These are phyloP conservation scores for Hemiprocne comata DNA, from an alignment of 2,113 vertebrate species.

Conservation along the genomic window DNA sequence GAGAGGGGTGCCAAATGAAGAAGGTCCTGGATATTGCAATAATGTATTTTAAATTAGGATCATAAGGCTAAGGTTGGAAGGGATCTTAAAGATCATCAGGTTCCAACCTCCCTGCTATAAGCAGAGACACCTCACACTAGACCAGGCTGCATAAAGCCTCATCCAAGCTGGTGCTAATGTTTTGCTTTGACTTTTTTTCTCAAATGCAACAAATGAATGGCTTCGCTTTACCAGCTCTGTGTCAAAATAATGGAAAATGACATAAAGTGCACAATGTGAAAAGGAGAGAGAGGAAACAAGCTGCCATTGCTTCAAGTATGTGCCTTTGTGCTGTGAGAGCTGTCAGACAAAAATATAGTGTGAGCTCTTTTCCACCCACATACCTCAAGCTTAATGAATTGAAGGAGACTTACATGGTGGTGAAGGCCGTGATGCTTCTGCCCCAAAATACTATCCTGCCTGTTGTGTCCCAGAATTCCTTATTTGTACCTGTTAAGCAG, in stretches of 20 bases:
- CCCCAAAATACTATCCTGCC: conserved; percentile 1
- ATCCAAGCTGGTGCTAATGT: not conserved
- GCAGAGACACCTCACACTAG: no score
- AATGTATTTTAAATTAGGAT: not conserved
- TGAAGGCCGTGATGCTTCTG: conserved; percentile 27
- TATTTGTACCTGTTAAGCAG: not conserved
- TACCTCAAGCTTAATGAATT: not conserved
- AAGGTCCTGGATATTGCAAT: not conserved
- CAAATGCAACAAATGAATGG: not conserved
- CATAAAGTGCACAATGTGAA: not conserved
- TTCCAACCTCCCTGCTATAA: no score
- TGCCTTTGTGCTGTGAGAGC: not conserved
- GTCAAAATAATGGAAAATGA: not conserved
- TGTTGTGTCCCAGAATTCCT: not conserved
- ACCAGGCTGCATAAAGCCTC: no score
- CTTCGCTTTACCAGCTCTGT: not conserved
- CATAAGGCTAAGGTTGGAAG: no score
- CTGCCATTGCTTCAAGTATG: not conserved
- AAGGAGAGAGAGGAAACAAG: not conserved
- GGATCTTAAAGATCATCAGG: no score
- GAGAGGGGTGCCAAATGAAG: not conserved
- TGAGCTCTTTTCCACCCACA: conserved; percentile 19
- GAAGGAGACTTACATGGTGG: conserved; percentile 13
- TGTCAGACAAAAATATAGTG: conserved; percentile 5
- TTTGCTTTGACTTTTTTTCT: not conserved